A percentile compares a stretch with the other conserved stretches of the same genome.
Conservation (phyloP, 2,797 vertebrate species). For the Scyliorhinus canicula region DNA sequence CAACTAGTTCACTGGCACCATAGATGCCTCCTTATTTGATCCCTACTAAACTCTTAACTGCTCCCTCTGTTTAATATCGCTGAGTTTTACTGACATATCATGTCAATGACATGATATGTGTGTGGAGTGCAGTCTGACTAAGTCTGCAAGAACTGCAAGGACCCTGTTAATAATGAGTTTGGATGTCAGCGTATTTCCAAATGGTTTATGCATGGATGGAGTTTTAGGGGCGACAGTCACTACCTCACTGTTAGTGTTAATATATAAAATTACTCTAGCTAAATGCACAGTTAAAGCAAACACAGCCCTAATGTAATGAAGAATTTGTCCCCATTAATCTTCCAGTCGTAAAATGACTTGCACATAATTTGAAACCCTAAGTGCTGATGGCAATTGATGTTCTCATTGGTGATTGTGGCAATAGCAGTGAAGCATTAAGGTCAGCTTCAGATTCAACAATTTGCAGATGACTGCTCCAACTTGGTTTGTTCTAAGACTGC, state of each 20-base stretch:
- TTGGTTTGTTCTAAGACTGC: background rate
- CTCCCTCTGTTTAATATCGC: background rate
- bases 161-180: background rate
- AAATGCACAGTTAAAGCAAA: constrained; percentile 7
- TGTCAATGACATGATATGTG: background rate
- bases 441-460: background rate
- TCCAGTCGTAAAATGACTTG: background rate
- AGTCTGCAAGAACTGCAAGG: background rate
- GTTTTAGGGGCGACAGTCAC: background rate
- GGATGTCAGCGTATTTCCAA: background rate
- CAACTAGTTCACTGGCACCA: background rate
- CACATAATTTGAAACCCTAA: constrained; percentile 1
- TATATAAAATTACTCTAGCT: background rate
- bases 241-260: background rate
- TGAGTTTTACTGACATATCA: background rate
- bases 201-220: background rate
- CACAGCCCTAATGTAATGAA: background rate
- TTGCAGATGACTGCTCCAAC: background rate
- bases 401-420: background rate
- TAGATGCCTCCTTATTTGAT: background rate
- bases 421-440: background rate
- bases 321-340: background rate
- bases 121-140: background rate
- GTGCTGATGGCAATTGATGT: background rate
- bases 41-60: background rate